A percentile compares a stretch with the other conserved stretches of the same genome.
These are phyloP conservation scores for Trichogramma pretiosum DNA, from an alignment of 1,140 invertebrate species.

Conservation along the genomic window DNA sequence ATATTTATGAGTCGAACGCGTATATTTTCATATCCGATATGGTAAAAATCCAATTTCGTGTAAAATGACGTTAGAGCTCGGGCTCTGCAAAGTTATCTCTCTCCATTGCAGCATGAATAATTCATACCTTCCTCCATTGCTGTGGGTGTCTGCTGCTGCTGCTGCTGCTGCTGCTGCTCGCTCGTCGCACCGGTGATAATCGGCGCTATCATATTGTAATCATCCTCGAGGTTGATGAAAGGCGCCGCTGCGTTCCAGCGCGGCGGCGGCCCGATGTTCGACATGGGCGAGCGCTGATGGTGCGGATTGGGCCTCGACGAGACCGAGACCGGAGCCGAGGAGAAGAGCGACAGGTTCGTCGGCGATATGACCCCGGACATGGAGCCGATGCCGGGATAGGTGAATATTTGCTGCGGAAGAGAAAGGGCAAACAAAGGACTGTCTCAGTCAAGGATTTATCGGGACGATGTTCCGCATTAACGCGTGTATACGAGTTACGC, in stretches of 20 bases:
- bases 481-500: no score
- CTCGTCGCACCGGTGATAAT: constrained; percentile 42
- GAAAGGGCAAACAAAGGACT: no score
- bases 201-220: constrained; percentile 75
- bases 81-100: constrained; percentile 2
- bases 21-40: constrained; percentile 7
- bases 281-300: no score
- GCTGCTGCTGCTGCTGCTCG: no score
- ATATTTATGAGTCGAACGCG: constrained; percentile 11
- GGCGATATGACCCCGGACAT: constrained; percentile 83
- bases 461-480: no score
- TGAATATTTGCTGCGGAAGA: constrained; percentile 65
- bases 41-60: constrained; percentile 12
- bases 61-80: constrained; percentile 6
- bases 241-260: constrained; percentile 76
- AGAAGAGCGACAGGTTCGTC: constrained; percentile 79
- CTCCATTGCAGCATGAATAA: constrained; percentile 1
- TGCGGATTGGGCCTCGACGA: constrained; percentile 49
- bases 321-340: constrained; percentile 67
- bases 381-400: constrained; percentile 72
- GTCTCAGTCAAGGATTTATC: no score
- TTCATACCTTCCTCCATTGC: constrained; percentile 41
- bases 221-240: constrained; percentile 83
- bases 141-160: no score
- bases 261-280: constrained; percentile 53